These are phyloP conservation scores for Acomys russatus DNA, from an alignment of 2,797 vertebrate species.

Conservation along the genomic window DNA sequence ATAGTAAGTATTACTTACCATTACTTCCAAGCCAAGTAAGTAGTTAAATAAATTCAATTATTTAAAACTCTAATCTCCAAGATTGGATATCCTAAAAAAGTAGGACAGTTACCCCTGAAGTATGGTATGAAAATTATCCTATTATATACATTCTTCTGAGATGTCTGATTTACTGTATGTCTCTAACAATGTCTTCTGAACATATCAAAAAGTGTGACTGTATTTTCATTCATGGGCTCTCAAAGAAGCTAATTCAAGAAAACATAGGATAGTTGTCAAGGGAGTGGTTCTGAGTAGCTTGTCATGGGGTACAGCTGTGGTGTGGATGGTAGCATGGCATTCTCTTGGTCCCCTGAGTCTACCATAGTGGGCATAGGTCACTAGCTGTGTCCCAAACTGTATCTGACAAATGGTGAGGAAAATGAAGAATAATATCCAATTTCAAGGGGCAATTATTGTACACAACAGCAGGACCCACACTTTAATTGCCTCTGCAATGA, in stretches of 20 bases:
- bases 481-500: conserved; percentile 87
- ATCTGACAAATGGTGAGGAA: conserved; percentile 88
- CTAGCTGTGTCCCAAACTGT: conserved; percentile 84
- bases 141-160: neutral
- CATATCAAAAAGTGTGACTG: neutral
- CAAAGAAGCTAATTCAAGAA: conserved; percentile 47
- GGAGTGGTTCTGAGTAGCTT: conserved; percentile 18
- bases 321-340: neutral
- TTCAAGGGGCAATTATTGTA: conserved; percentile 88
- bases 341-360: conserved; percentile 64
- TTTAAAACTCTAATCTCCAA: neutral
- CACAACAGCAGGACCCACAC: conserved; percentile 83
- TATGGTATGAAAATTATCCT: conserved; percentile 17
- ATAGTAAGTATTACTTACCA: neutral
- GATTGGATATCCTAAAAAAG: neutral
- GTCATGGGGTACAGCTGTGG: conserved; percentile 7
- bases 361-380: conserved; percentile 79
- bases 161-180: conserved; percentile 18
- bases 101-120: neutral
- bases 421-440: conserved; percentile 90
- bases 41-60: neutral
- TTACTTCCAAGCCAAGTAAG: neutral
- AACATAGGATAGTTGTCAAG: conserved; percentile 23
- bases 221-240: neutral
- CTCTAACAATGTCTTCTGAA: conserved; percentile 9